Base-by-base conservation (phyloP, 2,113 vertebrate genomes). In the Prietella phreatophila region DNA sequence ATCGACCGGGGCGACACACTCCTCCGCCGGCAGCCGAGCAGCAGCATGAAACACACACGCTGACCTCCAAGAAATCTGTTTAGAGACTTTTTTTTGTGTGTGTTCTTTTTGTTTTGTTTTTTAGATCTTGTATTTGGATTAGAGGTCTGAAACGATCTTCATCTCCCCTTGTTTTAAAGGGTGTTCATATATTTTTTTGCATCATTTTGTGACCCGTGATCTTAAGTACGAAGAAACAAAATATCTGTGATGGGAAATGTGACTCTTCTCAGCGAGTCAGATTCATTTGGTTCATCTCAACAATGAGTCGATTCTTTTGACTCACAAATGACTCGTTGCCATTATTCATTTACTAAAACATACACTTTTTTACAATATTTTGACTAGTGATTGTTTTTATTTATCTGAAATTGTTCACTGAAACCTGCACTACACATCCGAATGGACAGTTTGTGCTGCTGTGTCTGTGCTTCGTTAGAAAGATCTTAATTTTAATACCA, bases 11-110 rank as follows among this genome's bases (percentile, higher is more conserved):
- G 95, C 0, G 97, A 98, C 82, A 92, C 91, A 0, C 92, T 99
- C 85, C 95, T 98, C 2, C 95, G 98, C 61, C 94, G 96, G 3
- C 97, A 98, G 92, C 96, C 95, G 0, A 94, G 91, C 92, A 97
- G 95, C 14, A 96, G 95, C 92, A 96, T 99, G 95, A 99, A 99
- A 91, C 97, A 97, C 94, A 94, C 95, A 88, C 93, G 86, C 82
- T 94, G 96, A 87, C 88, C 91, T 91, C 89, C 91, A 90, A n/a
- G n/a, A n/a, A 2, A 81, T 56, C 42, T 7, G 42, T 47, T 53
- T n/a, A 83, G 22, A 27, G n/a, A n/a, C n/a, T n/a, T n/a, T n/a
- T n/a, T n/a, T n/a, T n/a, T n/a, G n/a, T n/a, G n/a, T n/a, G 9
- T 71, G 56, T 8, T 30, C 13, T 60, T 10, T 11, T 71, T 42